Evolutionary conservation across 2,113 vertebrate species (phyloP).

Genomic region (Leptodactylus fuscus): DNA sequence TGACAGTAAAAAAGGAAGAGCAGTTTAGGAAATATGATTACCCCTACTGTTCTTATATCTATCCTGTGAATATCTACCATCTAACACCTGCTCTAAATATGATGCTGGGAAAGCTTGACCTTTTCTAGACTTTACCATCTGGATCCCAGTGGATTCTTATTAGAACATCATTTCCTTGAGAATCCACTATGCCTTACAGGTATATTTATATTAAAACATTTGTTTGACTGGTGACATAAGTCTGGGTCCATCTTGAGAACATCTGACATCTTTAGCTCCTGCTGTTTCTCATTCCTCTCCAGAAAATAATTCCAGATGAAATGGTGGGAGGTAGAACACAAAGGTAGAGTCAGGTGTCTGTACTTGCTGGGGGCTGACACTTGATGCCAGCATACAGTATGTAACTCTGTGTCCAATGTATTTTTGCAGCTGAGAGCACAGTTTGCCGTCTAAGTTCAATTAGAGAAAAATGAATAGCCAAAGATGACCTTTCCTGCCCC

Average conservation of each 20-base stretch:
- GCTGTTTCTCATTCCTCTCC: conserved; percentile 47
- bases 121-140: conserved; percentile 46
- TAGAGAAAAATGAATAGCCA: conserved; percentile 36
- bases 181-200: conserved; percentile 57
- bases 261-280: conserved; percentile 51
- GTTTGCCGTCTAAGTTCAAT: conserved; percentile 47
- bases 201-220: conserved; percentile 54
- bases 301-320: conserved; percentile 59
- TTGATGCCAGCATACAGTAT: conserved; percentile 49
- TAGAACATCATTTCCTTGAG: conserved; percentile 36
- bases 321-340: conserved; percentile 47
- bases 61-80: conserved; percentile 7
- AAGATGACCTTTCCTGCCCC: conserved; percentile 39
- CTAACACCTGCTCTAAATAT: conserved; percentile 47
- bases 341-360: conserved; percentile 59
- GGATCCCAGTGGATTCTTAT: conserved; percentile 23
- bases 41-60: neutral
- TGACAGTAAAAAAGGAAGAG: neutral
- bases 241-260: conserved; percentile 42
- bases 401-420: conserved; percentile 43
- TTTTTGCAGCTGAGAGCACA: conserved; percentile 60
- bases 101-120: conserved; percentile 19
- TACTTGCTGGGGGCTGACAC: conserved; percentile 50
- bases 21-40: too few species aligned
- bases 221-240: conserved; percentile 45